These are phyloP conservation scores for Pinctada fucata DNA, from an alignment of 2,888 invertebrate species.

Conservation along the genomic window DNA sequence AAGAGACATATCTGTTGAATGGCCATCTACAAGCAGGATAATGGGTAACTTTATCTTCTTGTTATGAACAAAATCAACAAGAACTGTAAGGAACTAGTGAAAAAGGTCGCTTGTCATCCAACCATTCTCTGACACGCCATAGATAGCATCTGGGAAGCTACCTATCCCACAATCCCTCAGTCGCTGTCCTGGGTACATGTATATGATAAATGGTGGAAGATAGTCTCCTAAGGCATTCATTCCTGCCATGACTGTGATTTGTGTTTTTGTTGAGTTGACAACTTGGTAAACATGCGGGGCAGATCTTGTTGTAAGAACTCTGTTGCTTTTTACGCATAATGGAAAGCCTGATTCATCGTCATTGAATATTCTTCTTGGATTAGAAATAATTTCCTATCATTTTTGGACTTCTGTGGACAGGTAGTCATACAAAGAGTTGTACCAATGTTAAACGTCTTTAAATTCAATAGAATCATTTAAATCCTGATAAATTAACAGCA, in stretches of 20 bases:
- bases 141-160: constrained; percentile 29
- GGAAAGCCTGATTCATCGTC: constrained; percentile 41
- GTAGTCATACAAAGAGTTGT: background rate
- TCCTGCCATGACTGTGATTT: constrained; percentile 42
- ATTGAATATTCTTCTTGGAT: constrained; percentile 38
- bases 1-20: constrained; percentile 34
- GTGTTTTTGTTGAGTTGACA: constrained; percentile 32
- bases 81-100: constrained; percentile 28
- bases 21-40: constrained; percentile 39
- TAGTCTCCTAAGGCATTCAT: constrained; percentile 35
- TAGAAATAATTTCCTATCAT: constrained; percentile 1
- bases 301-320: constrained; percentile 30
- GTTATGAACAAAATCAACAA: constrained; percentile 1
- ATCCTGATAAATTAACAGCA: no score
- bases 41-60: constrained; percentile 23
- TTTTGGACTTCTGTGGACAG: constrained; percentile 13
- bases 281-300: constrained; percentile 24
- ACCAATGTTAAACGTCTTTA: background rate
- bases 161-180: constrained; percentile 36
- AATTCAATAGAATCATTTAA: background rate
- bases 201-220: constrained; percentile 32
- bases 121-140: constrained; percentile 31
- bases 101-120: constrained; percentile 47
- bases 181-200: constrained; percentile 35
- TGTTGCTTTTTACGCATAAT: constrained; percentile 34